These are phyloP conservation scores for Hyles lineata DNA, from an alignment of 2,888 invertebrate genomes.

Conservation along the genomic window DNA sequence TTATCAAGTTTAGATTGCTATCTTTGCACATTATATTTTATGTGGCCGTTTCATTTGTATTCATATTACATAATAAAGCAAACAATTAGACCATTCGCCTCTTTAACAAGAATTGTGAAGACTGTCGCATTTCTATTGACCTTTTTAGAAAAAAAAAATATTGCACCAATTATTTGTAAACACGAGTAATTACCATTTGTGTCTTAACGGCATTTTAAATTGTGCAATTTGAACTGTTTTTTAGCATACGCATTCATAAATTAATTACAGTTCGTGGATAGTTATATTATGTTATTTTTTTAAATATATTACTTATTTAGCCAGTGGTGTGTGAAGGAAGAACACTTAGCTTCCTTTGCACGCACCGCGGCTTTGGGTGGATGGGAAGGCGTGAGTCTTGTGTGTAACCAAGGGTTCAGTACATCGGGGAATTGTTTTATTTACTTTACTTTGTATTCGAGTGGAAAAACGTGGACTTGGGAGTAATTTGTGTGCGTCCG, in stretches of 20 bases:
- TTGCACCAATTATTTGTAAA: slow-evolving; percentile 20
- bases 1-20: background rate
- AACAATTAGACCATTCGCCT: slow-evolving; percentile 7
- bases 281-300: slow-evolving; percentile 17
- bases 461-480: background rate
- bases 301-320: slow-evolving; percentile 28
- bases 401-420: slow-evolving; percentile 1
- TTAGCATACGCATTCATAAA: background rate
- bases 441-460: background rate
- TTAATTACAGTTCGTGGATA: background rate
- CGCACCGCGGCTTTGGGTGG: slow-evolving; percentile 2
- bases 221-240: slow-evolving; percentile 1
- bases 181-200: slow-evolving; percentile 8
- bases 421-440: slow-evolving; percentile 9
- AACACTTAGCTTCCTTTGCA: slow-evolving; percentile 26
- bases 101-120: background rate
- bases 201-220: slow-evolving; percentile 13
- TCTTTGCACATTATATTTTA: background rate
- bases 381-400: background rate
- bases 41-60: background rate
- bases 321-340: slow-evolving; percentile 27
- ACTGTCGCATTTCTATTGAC: background rate
- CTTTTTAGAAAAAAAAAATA: slow-evolving; percentile 5
- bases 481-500: background rate
- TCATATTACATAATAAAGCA: background rate